Evolutionary conservation across 1,140 invertebrate genomes (phyloP).

Genomic region (Mamestra configurata): DNA sequence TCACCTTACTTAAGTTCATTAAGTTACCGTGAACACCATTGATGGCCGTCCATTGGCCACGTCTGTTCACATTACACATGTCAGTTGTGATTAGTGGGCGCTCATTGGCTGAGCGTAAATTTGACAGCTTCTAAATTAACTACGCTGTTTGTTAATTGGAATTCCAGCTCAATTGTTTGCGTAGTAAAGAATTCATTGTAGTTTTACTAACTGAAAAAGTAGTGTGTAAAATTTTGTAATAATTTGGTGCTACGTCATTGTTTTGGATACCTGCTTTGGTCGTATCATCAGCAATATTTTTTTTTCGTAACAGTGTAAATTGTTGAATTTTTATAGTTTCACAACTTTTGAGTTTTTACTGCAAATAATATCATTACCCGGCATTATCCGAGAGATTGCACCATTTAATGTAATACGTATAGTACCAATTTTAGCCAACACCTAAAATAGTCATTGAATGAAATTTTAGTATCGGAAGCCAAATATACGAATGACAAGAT

Average conservation of each 20-base stretch:
- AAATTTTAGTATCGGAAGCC: neutral
- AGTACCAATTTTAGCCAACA: conserved; percentile 9
- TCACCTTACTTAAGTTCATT: neutral
- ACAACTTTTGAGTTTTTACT: too few relatives aligned
- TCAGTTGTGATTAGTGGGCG: neutral
- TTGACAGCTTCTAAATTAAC: conserved; percentile 23
- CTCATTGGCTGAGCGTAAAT: neutral
- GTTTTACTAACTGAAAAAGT: neutral
- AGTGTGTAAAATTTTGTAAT: neutral
- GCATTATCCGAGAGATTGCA: neutral
- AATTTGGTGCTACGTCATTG: too few relatives aligned
- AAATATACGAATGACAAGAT: neutral
- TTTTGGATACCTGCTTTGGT: too few relatives aligned
- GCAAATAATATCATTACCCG: neutral
- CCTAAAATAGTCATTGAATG: neutral
- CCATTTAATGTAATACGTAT: conserved; percentile 1
- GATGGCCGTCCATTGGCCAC: conserved; percentile 4
- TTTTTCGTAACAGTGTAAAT: too few relatives aligned
- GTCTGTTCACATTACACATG: conserved; percentile 1
- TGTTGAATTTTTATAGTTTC: too few relatives aligned
- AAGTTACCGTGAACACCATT: neutral
- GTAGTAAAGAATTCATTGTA: neutral
- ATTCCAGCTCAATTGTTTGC: neutral
- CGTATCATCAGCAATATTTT: too few relatives aligned
- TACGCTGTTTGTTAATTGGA: neutral